Percentiles rank a stretch among this genome's conserved stretches.
Evolutionary conservation across 2,113 vertebrate genomes (phyloP).

Genomic region (Dissostichus mawsoni): DNA sequence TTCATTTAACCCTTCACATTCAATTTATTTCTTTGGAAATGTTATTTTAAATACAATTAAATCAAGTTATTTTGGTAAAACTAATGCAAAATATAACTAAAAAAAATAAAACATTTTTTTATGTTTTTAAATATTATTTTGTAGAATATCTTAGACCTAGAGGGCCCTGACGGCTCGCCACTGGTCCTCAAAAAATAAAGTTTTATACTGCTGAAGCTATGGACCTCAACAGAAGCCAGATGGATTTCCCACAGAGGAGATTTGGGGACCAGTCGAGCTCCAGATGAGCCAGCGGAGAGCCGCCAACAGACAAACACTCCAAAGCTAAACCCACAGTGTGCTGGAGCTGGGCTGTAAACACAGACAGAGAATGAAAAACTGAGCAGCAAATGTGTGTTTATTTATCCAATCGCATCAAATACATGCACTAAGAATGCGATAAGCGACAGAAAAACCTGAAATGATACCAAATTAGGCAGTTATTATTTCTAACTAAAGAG

Average conservation of each 20-base stretch:
- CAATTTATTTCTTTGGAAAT: too few species aligned
- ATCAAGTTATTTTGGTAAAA: too few species aligned
- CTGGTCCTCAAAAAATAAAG: background rate
- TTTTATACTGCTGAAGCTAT: conserved; percentile 25
- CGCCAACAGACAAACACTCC: conserved; percentile 7
- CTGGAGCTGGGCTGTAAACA: conserved; percentile 36
- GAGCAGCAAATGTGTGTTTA: conserved; percentile 49
- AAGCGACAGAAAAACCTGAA: conserved; percentile 48
- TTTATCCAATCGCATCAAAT: conserved; percentile 52
- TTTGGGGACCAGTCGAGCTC: background rate
- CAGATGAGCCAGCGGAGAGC: conserved; percentile 25
- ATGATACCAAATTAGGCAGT: conserved; percentile 53
- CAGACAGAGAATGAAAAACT: conserved; percentile 11
- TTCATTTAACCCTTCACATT: too few species aligned
- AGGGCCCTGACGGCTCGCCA: too few species aligned
- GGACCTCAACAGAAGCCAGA: conserved; percentile 10
- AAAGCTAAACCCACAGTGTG: conserved; percentile 14
- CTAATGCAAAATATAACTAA: too few species aligned
- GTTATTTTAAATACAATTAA: too few species aligned
- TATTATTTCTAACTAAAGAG: conserved; percentile 54
- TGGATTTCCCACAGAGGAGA: too few species aligned
- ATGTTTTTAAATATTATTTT: too few species aligned
- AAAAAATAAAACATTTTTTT: too few species aligned
- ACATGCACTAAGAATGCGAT: conserved; percentile 28
- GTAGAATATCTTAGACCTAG: too few species aligned